Base-by-base conservation (phyloP, 2,797 vertebrate genomes). In the Aulostomus chinensis region DNA sequence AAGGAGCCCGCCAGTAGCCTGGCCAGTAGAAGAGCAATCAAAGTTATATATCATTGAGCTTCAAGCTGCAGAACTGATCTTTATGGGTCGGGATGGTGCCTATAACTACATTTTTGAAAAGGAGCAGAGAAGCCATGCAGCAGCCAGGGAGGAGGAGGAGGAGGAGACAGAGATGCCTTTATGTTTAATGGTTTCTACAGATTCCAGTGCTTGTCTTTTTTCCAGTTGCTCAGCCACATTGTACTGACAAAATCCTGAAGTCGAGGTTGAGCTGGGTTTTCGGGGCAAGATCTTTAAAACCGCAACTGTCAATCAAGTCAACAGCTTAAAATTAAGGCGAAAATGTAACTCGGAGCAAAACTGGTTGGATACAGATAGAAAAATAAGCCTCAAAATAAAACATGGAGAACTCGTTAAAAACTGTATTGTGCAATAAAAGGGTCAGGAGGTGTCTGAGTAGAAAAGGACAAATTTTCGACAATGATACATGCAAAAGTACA, bases 171-270 rank as follows among this genome's bases (percentile, higher is more conserved):
- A 69, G 78, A 76, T 64, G 68, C 66, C 73, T 85, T 81, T 70
- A 81, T 56, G 81, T 72, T n/a, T 90, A 89, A 90, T 85, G 81
- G 52, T 50, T 91, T 89, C 67, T 69, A 72, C 89, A 91, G 88
- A 87, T 80, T 76, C 63, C 57, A 45, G 39, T 52, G 58, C 59
- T 56, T 52, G 32, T 47, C 60, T 68, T 84, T 86, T 88, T 73
- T 78, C 83, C 81, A 85, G 73, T 63, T 7, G 9, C 75, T 73
- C 73, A 72, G 68, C 76, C 77, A 42, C 63, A 53, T 58, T 25
- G 32, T 18, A 34, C 72, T 77, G 72, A 82, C 80, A 68, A 73
- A 74, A 79, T 69, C 62, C 51, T 59, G 49, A 75, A 63, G 62
- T 49, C 7, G 12, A 55, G 53, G 62, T 45, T 53, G 68, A 74